A percentile compares a stretch with the other conserved stretches of the same genome.
phyloP scores from a whole-genome alignment of 2,888 invertebrate species.

The Amblyteles armatorius region DNA sequence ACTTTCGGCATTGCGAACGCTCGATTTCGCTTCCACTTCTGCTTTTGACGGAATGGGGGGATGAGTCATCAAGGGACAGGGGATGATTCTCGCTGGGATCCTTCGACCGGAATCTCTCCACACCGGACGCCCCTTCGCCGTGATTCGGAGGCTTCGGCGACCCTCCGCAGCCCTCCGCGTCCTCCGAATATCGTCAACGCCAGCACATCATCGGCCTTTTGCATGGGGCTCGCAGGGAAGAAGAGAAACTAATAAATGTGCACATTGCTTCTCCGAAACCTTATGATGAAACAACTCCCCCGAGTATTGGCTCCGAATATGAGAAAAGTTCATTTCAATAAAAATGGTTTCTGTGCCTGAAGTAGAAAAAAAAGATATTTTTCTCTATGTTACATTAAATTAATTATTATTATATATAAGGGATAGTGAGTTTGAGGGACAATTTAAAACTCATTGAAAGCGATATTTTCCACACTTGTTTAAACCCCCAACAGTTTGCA shows the following conservation, averaged over 20 bases:
- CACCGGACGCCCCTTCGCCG: neutral
- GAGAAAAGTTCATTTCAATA: neutral
- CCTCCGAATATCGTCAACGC: conserved; percentile 19
- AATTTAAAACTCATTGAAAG: too few species aligned
- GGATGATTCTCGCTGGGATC: conserved; percentile 57
- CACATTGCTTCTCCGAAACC: neutral
- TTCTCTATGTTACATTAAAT: neutral
- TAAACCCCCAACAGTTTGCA: too few species aligned
- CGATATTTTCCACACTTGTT: too few species aligned
- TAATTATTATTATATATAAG: neutral
- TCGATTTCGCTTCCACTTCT: conserved; percentile 14
- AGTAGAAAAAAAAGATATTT: too few species aligned
- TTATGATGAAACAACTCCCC: neutral
- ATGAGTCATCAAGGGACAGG: conserved; percentile 54
- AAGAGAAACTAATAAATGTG: conserved; percentile 1
- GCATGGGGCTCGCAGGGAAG: neutral
- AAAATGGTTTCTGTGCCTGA: neutral
- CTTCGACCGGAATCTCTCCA: conserved; percentile 54
- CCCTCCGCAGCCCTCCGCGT: conserved; percentile 14
- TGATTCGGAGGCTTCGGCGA: conserved; percentile 26
- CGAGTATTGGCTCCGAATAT: neutral
- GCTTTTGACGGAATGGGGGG: conserved; percentile 14
- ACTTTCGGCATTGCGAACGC: conserved; percentile 33
- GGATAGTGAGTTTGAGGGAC: too few species aligned
- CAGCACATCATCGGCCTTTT: conserved; percentile 8